Conservation (phyloP, 2,888 invertebrate species). For the Lepeophtheirus nordmannii region DNA sequence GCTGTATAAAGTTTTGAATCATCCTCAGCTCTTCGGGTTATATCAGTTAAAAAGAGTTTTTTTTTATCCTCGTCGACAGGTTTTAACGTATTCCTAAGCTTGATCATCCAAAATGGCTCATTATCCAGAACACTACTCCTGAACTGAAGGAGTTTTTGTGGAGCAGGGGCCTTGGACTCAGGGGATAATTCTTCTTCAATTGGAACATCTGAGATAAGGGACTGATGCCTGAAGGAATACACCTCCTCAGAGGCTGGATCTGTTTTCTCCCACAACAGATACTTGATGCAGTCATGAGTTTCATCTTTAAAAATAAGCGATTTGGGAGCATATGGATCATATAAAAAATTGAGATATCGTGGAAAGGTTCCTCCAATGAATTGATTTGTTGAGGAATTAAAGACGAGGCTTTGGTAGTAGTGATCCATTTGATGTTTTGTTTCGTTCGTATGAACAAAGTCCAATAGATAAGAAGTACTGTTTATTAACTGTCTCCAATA, state of each 20-base stretch:
- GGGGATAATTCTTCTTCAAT: neutral
- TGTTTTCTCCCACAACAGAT: neutral
- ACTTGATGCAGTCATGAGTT: neutral
- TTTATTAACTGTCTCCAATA: neutral
- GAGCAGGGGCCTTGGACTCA: neutral
- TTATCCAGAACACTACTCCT: neutral
- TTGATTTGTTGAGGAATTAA: neutral
- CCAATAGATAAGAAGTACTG: neutral
- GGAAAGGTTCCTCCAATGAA: neutral
- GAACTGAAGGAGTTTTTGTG: neutral
- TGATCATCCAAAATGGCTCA: no score
- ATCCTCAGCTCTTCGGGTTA: no score
- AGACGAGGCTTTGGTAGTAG: neutral
- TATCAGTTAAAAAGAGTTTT: no score
- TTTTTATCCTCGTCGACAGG: no score
- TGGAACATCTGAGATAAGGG: neutral
- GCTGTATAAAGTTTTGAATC: no score
- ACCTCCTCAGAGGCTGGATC: neutral
- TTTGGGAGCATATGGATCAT: neutral
- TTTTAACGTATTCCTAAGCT: no score
- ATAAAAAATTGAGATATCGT: neutral
- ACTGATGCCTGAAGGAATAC: neutral
- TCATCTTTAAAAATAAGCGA: neutral
- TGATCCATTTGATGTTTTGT: neutral
- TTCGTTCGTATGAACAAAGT: neutral